Percentiles rank a stretch among this genome's conserved stretches.
These are phyloP conservation scores for Urocyon cinereoargenteus DNA, from an alignment of 2,797 vertebrate genomes.

Conservation along the genomic window DNA sequence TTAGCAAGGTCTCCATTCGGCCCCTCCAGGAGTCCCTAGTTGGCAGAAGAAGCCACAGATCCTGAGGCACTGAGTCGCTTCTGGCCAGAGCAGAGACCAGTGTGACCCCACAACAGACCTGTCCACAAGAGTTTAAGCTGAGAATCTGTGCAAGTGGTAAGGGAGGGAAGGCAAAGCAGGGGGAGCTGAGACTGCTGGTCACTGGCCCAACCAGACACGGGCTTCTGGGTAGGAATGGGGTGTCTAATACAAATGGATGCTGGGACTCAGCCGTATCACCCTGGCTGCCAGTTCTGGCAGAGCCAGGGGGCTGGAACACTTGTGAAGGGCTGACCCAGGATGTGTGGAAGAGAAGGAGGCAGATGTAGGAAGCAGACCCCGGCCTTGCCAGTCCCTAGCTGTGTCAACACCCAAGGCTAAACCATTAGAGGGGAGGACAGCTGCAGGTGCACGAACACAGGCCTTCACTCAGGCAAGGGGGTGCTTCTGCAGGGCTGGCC, in stretches of 20 bases:
- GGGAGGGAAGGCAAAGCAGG: background rate
- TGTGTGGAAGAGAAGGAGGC: background rate
- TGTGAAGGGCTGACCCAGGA: background rate
- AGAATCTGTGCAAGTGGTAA: background rate
- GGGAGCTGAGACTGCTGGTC: background rate
- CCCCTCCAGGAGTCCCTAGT: background rate
- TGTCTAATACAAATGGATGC: background rate
- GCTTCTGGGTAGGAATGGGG: background rate
- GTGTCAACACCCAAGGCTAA: constrained; percentile 8
- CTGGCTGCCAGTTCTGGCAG: constrained; percentile 43
- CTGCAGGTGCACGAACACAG: background rate
- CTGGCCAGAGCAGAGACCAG: background rate
- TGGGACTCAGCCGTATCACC: background rate
- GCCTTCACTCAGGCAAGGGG: background rate
- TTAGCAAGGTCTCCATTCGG: background rate
- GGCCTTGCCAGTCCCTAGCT: background rate
- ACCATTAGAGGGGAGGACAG: background rate
- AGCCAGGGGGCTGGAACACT: background rate
- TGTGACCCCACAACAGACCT: background rate
- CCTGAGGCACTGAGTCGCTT: background rate
- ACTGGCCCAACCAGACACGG: background rate
- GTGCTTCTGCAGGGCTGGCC: background rate
- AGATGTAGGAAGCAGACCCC: background rate
- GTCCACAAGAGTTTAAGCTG: background rate
- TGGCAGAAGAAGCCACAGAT: background rate